Conservation (phyloP, 2,888 invertebrate genomes). For the Stenichneumon culpator region DNA sequence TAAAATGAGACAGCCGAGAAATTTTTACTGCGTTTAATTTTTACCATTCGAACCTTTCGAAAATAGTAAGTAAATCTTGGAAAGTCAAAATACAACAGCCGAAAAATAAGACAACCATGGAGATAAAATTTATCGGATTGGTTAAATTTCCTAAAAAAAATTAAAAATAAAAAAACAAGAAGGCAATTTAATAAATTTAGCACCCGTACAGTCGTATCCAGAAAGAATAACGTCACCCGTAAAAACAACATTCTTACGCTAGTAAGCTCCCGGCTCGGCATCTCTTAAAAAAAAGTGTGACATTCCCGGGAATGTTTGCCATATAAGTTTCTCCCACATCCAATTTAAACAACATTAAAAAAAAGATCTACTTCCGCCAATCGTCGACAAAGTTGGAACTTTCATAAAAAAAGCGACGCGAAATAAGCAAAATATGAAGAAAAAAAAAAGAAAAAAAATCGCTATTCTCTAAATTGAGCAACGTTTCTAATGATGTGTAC, state of each 20-base stretch:
- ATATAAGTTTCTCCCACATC: no score
- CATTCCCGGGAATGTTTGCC: no score
- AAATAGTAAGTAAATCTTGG: background rate
- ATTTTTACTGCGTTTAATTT: no score
- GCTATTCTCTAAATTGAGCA: constrained; percentile 9
- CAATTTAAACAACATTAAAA: background rate
- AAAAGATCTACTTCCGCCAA: background rate
- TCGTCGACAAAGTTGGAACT: background rate
- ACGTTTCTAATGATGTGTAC: constrained; percentile 12
- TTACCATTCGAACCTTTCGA: background rate
- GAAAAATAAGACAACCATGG: background rate
- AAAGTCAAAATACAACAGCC: background rate
- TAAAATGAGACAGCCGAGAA: no score
- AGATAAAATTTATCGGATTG: background rate
- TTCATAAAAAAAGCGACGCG: background rate
- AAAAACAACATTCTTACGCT: no score
- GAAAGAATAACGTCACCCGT: no score
- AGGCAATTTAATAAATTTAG: no score
- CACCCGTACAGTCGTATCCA: no score
- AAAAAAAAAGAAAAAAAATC: background rate
- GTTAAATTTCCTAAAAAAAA: no score
- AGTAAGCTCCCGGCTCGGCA: no score
- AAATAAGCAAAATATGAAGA: background rate
- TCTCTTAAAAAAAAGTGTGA: no score
- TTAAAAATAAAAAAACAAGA: no score